These are phyloP conservation scores for Drosophila repletoides DNA, from an alignment of 1,140 invertebrate species.

Conservation along the genomic window DNA sequence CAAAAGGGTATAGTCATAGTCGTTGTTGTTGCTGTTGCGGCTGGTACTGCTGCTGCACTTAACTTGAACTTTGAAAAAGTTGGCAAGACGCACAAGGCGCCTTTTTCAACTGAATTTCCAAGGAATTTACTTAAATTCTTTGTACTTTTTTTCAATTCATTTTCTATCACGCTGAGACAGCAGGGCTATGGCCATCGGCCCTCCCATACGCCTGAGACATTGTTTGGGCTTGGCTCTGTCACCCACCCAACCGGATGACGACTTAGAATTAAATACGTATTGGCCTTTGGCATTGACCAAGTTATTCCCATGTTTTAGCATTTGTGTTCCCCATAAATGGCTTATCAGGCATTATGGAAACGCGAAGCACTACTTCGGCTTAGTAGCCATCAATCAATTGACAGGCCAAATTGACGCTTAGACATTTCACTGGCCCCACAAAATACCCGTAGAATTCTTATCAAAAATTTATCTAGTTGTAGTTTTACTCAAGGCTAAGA, in stretches of 20 bases:
- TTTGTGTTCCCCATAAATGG: slow-evolving; percentile 9
- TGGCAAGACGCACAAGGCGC: slow-evolving; percentile 40
- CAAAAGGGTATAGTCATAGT: slow-evolving; percentile 31
- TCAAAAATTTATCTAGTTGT: background rate
- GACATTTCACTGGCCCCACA: slow-evolving; percentile 8
- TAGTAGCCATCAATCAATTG: slow-evolving; percentile 49
- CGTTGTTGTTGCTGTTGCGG: slow-evolving; percentile 38
- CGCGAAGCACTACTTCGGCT: slow-evolving; percentile 21
- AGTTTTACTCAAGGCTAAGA: background rate
- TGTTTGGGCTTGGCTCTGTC: background rate
- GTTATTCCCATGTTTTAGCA: slow-evolving; percentile 51
- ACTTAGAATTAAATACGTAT: slow-evolving; percentile 70
- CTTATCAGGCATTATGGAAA: slow-evolving; percentile 18
- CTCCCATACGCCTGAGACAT: slow-evolving; percentile 29
- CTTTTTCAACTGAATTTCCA: slow-evolving; percentile 45
- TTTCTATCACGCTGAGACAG: slow-evolving; percentile 51
- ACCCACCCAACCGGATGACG: slow-evolving; percentile 51
- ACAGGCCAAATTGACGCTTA: slow-evolving; percentile 7
- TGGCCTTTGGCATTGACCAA: slow-evolving; percentile 63
- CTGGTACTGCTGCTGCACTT: slow-evolving; percentile 48
- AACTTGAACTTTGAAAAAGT: slow-evolving; percentile 65
- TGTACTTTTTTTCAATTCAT: background rate
- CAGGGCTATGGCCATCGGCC: slow-evolving; percentile 53
- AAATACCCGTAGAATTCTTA: too few relatives aligned
- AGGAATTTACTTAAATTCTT: slow-evolving; percentile 64